Conservation (phyloP, 2,113 vertebrate genomes). For the Turnix velox region DNA sequence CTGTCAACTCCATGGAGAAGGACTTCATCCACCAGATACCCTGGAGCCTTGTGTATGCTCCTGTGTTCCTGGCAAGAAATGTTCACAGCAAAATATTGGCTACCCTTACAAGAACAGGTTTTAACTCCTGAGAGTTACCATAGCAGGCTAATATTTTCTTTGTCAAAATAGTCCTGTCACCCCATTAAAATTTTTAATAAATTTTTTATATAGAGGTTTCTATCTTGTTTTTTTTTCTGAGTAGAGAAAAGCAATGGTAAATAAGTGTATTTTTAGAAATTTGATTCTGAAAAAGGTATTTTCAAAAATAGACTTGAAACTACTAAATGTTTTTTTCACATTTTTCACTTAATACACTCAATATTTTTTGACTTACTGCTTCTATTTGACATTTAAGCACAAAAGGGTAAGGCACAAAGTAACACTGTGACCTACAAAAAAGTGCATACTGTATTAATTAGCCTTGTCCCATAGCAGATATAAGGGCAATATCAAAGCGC, state of each 20-base stretch:
- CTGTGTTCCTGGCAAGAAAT: background rate
- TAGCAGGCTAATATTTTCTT: background rate
- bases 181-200: background rate
- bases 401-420: background rate
- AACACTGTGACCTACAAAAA: background rate
- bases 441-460: background rate
- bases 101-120: background rate
- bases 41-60: background rate
- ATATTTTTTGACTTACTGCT: background rate
- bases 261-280: background rate
- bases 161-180: background rate
- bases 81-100: background rate
- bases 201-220: background rate
- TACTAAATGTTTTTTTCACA: background rate
- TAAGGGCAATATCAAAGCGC: background rate
- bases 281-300: background rate
- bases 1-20: rapidly evolving
- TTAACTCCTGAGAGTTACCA: background rate
- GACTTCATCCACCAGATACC: background rate
- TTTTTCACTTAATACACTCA: background rate
- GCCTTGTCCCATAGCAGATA: rapidly evolving
- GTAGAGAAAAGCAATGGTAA: background rate
- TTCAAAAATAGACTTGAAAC: background rate
- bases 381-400: background rate
- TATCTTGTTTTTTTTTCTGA: background rate